Evolutionary conservation across 2,888 invertebrate genomes (phyloP).

Genomic region (Habrosyne pyritoides): DNA sequence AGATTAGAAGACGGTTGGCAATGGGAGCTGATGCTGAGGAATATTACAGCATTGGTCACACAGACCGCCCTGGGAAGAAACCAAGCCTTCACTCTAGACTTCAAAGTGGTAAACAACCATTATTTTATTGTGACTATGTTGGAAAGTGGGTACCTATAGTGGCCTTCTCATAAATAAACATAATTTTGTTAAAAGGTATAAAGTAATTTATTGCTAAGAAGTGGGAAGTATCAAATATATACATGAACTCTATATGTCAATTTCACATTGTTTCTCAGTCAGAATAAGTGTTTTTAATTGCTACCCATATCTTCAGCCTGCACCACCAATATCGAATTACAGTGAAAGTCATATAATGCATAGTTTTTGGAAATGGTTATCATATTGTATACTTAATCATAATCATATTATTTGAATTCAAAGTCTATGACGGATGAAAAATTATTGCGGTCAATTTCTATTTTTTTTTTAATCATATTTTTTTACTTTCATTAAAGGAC

Average conservation of each 20-base stretch:
- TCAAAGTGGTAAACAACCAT: constrained; percentile 91
- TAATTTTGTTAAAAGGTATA: too few species aligned
- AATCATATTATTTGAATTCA: background rate
- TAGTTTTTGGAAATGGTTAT: background rate
- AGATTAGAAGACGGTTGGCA: constrained; percentile 93
- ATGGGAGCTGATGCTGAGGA: constrained; percentile 92
- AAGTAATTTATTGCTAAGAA: too few species aligned
- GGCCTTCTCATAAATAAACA: background rate
- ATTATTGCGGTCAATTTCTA: too few species aligned
- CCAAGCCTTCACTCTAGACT: constrained; percentile 94
- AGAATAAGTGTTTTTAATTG: too few species aligned
- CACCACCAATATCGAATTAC: too few species aligned
- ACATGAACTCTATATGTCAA: too few species aligned
- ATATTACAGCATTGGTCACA: constrained; percentile 84
- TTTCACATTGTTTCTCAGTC: too few species aligned
- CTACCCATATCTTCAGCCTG: too few species aligned
- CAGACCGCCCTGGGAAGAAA: constrained; percentile 89
- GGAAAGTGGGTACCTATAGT: background rate
- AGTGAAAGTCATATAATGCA: background rate
- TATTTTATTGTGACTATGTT: background rate
- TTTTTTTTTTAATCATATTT: too few species aligned
- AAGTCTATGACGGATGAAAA: too few species aligned
- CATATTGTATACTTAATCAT: background rate
- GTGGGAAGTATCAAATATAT: too few species aligned
- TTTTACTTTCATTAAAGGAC: too few species aligned